Evolutionary conservation across 35 echinoderm and acorn worm species (phyloP).

Genomic region (Stichopus chloronotus): DNA sequence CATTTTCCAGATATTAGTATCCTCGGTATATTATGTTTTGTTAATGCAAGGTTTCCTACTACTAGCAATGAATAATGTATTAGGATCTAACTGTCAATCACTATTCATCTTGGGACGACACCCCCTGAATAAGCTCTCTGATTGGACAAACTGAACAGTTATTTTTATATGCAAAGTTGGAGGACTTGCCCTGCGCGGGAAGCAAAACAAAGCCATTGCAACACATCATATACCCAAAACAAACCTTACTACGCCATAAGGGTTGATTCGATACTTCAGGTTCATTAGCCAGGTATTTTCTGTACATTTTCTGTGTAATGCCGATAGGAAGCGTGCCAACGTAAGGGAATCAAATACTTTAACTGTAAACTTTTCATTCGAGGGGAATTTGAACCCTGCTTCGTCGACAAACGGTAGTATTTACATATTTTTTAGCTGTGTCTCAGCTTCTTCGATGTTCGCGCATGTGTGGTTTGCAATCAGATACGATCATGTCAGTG

Average conservation of each 20-base stretch:
- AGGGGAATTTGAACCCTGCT: slow-evolving; percentile 14
- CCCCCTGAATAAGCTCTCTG: slow-evolving; percentile 10
- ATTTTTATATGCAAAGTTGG: slow-evolving; percentile 62
- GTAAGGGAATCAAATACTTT: slow-evolving; percentile 15
- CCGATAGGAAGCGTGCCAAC: slow-evolving; percentile 37
- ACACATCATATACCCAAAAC: slow-evolving; percentile 56
- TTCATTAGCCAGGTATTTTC: neutral
- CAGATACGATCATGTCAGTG: slow-evolving; percentile 64
- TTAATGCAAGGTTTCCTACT: slow-evolving; percentile 21
- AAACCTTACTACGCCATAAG: slow-evolving; percentile 69
- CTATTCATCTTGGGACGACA: neutral
- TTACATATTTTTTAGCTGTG: slow-evolving; percentile 46
- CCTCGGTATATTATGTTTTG: neutral
- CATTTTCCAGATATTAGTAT: neutral
- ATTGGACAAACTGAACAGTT: slow-evolving; percentile 32
- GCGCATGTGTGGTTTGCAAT: slow-evolving; percentile 66
- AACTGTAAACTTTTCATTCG: slow-evolving; percentile 4
- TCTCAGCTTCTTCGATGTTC: slow-evolving; percentile 37
- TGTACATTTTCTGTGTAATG: slow-evolving; percentile 4
- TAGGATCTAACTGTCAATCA: slow-evolving; percentile 48
- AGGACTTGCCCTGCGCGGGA: slow-evolving; percentile 52
- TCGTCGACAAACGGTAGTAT: slow-evolving; percentile 19
- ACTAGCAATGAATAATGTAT: slow-evolving; percentile 38
- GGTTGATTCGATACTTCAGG: neutral
- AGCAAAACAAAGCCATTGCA: slow-evolving; percentile 72